Percentiles rank a stretch among this genome's conserved stretches.
Evolutionary conservation across 1,140 invertebrate species (phyloP).

Genomic region (Melipona quadrifasciata): DNA sequence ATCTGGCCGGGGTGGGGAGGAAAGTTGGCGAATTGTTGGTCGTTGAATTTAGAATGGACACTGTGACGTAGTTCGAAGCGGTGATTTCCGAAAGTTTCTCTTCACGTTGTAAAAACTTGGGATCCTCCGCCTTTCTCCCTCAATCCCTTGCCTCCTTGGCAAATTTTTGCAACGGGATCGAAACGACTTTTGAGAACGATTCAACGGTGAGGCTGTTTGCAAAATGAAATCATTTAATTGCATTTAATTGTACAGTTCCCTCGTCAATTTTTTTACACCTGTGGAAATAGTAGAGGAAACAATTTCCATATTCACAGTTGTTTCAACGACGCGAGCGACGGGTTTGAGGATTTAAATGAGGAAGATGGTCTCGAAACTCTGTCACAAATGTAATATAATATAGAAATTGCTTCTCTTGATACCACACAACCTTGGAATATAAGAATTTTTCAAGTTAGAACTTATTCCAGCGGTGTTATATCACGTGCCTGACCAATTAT

Average conservation of each 20-base stretch:
- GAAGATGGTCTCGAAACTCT: background rate
- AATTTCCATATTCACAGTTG: too few relatives aligned
- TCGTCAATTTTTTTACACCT: background rate
- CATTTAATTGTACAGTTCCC: background rate
- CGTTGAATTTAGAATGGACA: background rate
- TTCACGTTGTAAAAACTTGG: background rate
- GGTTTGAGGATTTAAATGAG: background rate
- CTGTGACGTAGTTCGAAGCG: background rate
- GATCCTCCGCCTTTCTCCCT: background rate
- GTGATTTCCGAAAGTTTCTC: background rate
- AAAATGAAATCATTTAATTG: background rate
- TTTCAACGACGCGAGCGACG: background rate
- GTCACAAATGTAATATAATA: background rate
- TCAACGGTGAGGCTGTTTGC: background rate
- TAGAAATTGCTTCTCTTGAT: background rate
- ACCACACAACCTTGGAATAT: background rate
- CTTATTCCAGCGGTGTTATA: background rate
- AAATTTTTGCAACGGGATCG: background rate
- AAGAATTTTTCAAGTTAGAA: background rate
- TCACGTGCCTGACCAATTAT: background rate
- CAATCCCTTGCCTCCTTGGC: background rate
- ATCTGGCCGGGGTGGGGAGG: background rate
- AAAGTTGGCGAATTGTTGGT: background rate
- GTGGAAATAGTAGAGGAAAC: too few relatives aligned
- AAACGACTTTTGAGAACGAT: background rate